These are phyloP conservation scores for Arenaria interpres DNA, from an alignment of 2,113 vertebrate species.

Conservation along the genomic window DNA sequence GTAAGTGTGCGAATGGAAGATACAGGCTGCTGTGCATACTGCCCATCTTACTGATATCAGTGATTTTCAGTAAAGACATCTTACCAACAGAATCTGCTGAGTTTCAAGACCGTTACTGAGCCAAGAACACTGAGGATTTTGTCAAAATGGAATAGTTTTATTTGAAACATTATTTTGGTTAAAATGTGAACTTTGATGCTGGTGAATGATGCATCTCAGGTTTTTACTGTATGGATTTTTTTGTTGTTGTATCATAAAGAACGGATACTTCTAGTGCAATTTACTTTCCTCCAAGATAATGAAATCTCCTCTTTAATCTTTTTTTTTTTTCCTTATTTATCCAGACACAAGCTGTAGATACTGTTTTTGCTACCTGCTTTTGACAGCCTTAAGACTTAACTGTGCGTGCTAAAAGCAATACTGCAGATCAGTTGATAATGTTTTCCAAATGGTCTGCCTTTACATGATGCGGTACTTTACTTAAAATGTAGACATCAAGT, in stretches of 20 bases:
- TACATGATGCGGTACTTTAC: not conserved
- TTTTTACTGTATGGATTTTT: not conserved
- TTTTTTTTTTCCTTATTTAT: not conserved
- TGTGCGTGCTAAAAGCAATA: not conserved
- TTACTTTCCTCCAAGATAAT: not conserved
- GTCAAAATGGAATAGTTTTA: not conserved
- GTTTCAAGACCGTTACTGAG: not conserved
- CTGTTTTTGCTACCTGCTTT: not conserved
- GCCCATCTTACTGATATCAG: not conserved
- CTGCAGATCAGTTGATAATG: not conserved
- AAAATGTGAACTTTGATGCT: slow-evolving; percentile 30
- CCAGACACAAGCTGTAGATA: slow-evolving; percentile 4
- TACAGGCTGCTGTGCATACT: not conserved
- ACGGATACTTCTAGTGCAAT: slow-evolving; percentile 14
- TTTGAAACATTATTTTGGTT: not conserved
- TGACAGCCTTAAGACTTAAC: slow-evolving; percentile 46
- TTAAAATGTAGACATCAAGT: not conserved
- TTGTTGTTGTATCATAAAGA: not conserved
- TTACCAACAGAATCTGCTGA: not conserved
- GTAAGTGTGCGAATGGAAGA: not conserved
- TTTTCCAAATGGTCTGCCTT: slow-evolving; percentile 30
- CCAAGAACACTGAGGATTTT: not conserved
- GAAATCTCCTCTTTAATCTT: not conserved
- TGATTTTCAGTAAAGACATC: not conserved
- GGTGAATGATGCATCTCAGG: slow-evolving; percentile 19